phyloP scores from a whole-genome alignment of 2,113 vertebrate genomes.

The Piprites chloris region DNA sequence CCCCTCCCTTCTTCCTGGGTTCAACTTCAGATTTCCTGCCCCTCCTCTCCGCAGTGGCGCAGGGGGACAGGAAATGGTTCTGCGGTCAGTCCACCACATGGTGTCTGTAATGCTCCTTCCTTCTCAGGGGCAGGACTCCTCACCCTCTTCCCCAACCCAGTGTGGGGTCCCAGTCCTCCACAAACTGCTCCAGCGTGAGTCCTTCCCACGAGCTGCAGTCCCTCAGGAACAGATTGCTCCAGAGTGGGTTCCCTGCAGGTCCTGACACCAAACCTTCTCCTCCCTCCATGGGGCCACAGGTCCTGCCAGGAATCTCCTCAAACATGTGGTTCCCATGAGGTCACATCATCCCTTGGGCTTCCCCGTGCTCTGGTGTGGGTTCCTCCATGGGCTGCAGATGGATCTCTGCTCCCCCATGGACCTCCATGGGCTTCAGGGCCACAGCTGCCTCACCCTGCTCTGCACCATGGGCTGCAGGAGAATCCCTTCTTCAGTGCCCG shows the following conservation, averaged over 20 bases:
- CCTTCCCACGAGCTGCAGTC: neutral
- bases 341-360: neutral
- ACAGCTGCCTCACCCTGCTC: neutral
- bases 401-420: neutral
- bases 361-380: fast-evolving
- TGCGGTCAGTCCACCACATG: neutral
- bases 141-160: too few relatives aligned
- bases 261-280: neutral
- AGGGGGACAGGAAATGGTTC: too few relatives aligned
- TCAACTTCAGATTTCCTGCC: neutral
- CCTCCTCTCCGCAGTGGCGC: neutral
- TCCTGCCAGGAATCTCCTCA: neutral
- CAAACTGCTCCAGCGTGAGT: neutral
- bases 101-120: too few relatives aligned
- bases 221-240: neutral
- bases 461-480: neutral
- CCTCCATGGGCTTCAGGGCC: neutral
- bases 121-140: neutral
- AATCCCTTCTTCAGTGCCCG: fast-evolving
- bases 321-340: neutral
- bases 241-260: fast-evolving
- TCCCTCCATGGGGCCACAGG: neutral
- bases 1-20: neutral
- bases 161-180: neutral
- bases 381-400: neutral